Base-by-base conservation (phyloP, 2,797 vertebrate genomes). In the Gallirallus australis region DNA sequence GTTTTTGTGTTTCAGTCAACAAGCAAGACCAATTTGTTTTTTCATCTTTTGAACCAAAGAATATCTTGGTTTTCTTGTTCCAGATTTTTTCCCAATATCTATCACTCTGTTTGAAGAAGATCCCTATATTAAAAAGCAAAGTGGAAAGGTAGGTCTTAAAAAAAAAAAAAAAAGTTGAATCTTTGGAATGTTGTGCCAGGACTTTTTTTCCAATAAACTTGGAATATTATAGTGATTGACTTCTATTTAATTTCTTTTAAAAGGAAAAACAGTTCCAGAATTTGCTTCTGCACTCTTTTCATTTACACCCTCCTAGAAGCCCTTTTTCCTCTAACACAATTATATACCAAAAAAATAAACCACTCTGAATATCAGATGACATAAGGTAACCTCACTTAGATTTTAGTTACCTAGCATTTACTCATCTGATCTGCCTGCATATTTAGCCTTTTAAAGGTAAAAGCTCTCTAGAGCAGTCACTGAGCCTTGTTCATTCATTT, bases 31-130 rank as follows among this genome's bases (percentile, higher is more conserved):
- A 61, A 91, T 45, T 12, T 53, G n/a, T 37, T 56, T 4, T 2
- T 24, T 42, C 11, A 45, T 50, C 10, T 61, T 72, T 66, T 24
- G 47, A 25, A 35, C 12, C 15, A 54, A 85, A 69, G 7, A 23
- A 31, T 30, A 52, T 14, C 7, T 57, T 53, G 2, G 2, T 33
- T 93, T 75, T 63, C 12, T 65, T 73, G 12, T 52, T 69, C 25
- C 33, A 31, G 2, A 14, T 5, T 42, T 33, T 59, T 12, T 35
- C 15, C 48, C 56, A 57, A 30, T 10, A 11, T 0, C 0, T 81
- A n/a, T 48, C 2, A 25, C 65, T 83, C 9, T 50, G 6, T 63
- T 73, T 57, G 15, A 61, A 92, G 69, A 80, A 57, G 2, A 2
- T 17, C 2, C 40, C 10, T 33, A 7, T 40, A 66, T 33, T 81